A percentile compares a stretch with the other conserved stretches of the same genome.
Conservation (phyloP, 2,797 vertebrate genomes). For the Euthynnus affinis region DNA sequence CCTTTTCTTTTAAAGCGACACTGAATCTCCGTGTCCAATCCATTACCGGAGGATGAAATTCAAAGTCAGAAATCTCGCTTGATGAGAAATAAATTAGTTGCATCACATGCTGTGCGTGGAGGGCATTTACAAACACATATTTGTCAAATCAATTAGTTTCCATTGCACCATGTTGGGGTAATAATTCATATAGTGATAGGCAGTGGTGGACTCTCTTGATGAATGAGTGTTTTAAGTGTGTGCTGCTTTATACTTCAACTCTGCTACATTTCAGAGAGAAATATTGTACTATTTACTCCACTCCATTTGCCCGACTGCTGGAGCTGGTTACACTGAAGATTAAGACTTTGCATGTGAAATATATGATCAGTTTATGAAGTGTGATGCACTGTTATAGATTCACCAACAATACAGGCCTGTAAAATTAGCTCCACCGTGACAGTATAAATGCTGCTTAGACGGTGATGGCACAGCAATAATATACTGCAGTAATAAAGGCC, state of each 20-base stretch:
- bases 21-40: constrained; percentile 96
- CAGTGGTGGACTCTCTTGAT: no score
- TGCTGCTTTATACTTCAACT: not conserved
- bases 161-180: constrained; percentile 14
- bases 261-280: no score
- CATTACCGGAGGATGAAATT: constrained; percentile 86
- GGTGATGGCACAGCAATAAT: no score
- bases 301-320: not conserved
- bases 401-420: no score
- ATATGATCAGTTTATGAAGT: not conserved
- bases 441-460: not conserved
- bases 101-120: constrained; percentile 88
- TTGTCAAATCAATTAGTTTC: constrained; percentile 61
- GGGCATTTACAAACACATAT: constrained; percentile 75
- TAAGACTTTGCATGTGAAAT: no score
- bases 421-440: no score
- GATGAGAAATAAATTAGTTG: constrained; percentile 93
- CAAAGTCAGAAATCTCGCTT: constrained; percentile 92
- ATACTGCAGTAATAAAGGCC: not conserved
- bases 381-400: no score
- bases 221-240: no score
- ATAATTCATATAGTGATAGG: constrained; percentile 9
- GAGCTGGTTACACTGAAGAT: not conserved
- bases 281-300: not conserved
- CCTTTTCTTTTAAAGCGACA: constrained; percentile 86